Percentiles rank a stretch among this genome's conserved stretches.
phyloP scores from a whole-genome alignment of 2,113 vertebrate genomes.

The Anguilla rostrata region DNA sequence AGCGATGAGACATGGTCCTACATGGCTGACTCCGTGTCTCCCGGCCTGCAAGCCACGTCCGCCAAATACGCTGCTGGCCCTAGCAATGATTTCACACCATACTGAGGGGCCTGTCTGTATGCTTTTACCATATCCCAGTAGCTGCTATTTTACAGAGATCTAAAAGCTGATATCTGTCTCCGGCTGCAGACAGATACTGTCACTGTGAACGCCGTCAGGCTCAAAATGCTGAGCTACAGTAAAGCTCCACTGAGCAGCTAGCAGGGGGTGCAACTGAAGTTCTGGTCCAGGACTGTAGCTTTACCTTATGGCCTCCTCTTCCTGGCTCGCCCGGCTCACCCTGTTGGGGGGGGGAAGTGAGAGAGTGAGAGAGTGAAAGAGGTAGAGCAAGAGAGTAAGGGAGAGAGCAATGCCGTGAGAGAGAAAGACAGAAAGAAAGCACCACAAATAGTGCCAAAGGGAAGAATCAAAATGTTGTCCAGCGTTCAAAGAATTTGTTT shows the following conservation, averaged over 20 bases:
- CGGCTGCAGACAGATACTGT: too few relatives aligned
- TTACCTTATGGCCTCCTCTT: constrained; percentile 91
- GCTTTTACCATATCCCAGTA: too few relatives aligned
- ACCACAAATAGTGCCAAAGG: neutral
- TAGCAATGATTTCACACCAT: too few relatives aligned
- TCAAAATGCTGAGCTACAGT: neutral
- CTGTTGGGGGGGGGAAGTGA: constrained; percentile 58
- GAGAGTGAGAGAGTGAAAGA: constrained; percentile 32
- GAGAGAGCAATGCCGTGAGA: neutral
- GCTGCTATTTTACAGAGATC: neutral
- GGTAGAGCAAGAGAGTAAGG: neutral
- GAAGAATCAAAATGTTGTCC: neutral
- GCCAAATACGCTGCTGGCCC: too few relatives aligned
- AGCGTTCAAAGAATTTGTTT: neutral
- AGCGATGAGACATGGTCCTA: too few relatives aligned
- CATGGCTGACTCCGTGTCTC: too few relatives aligned
- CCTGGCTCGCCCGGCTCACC: constrained; percentile 96
- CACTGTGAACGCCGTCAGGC: neutral
- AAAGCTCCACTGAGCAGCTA: neutral
- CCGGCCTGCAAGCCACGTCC: too few relatives aligned
- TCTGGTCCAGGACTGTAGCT: constrained; percentile 21
- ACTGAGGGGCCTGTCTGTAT: too few relatives aligned
- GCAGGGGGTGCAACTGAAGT: too few relatives aligned
- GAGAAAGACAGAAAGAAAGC: constrained; percentile 33
- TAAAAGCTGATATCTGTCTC: neutral